Conservation (phyloP, 2,888 invertebrate genomes). For the Oscheius sp. region DNA sequence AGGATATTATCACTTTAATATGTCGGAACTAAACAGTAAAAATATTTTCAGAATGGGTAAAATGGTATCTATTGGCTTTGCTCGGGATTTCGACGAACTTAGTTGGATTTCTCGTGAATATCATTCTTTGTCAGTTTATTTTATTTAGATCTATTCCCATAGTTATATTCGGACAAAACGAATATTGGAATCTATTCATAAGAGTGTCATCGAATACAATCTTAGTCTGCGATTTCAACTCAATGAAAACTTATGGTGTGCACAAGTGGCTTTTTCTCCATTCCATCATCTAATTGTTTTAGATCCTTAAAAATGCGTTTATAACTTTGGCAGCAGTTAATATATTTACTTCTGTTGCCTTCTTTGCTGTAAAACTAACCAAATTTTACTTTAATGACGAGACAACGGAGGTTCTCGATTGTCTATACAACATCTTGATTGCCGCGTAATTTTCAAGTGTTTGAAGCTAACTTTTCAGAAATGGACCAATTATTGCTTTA, state of each 20-base stretch:
- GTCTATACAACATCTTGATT: slow-evolving; percentile 1
- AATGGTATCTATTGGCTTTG: neutral
- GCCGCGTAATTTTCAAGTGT: neutral
- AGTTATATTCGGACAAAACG: neutral
- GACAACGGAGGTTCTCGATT: neutral
- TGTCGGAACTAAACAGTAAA: too few species aligned
- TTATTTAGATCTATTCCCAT: neutral
- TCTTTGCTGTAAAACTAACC: neutral
- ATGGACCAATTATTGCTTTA: slow-evolving; percentile 8
- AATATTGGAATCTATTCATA: neutral
- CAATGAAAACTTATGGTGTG: slow-evolving; percentile 11
- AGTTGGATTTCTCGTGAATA: neutral
- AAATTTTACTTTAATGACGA: neutral
- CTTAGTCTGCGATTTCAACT: slow-evolving; percentile 9
- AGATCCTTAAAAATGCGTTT: neutral
- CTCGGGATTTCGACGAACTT: neutral
- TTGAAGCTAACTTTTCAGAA: neutral
- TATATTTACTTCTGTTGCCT: neutral
- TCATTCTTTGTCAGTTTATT: neutral
- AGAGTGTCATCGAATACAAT: neutral
- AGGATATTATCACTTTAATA: too few species aligned
- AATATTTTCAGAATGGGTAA: neutral
- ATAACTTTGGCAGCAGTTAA: neutral
- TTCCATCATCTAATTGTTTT: too few species aligned
- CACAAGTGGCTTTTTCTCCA: too few species aligned